Base-by-base conservation (phyloP, 1,140 invertebrate genomes). In the Ips typographus region DNA sequence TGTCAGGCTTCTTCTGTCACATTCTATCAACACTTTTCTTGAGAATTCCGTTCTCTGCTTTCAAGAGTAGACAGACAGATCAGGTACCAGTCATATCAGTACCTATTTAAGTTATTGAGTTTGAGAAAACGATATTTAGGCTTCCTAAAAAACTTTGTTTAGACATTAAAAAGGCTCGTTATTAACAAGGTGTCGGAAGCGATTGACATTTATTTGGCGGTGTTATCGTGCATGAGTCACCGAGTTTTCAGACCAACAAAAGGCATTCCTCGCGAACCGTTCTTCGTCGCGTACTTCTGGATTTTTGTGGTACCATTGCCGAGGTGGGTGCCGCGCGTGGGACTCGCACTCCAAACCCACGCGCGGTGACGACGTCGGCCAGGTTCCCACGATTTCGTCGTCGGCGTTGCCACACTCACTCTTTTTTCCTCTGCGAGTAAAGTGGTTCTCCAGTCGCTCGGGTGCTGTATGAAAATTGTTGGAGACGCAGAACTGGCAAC, bases 301-400 rank as follows among this genome's bases (percentile, higher is more conserved):
- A 70, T 65, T 65, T 71, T 65, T 66, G 69, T 71, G 66, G 68
- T 70, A 64, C 71, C 42, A 68, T 52, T 68, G 61, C 58, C 36
- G 70, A 61, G 67, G 57, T 68, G 65, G 70, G 71, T 68, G 47
- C 62, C 66, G 67, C 66, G 66, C 71, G 67, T 70, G 68, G 73
- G 64, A 70, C 68, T 70, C 62, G 68, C 72, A 60, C 68, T 65
- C 52, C 51, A 44, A 60, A 58, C 73, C 71, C 68, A 72, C 70
- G 73, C 68, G 57, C 63, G 57, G 62, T 52, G 51, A 40, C 52
- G 44, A 69, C 67, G 67, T 47, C 67, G 67, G 67, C 60, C 60
- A 69, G 56, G 64, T 73, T 73, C 72, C 68, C 72, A 73, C 72
- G 72, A 68, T 60, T 70, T 59, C 37, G 40, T 60, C 5, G 6